Base-by-base conservation (phyloP, 2,113 vertebrate genomes). In the Marmota monax region DNA sequence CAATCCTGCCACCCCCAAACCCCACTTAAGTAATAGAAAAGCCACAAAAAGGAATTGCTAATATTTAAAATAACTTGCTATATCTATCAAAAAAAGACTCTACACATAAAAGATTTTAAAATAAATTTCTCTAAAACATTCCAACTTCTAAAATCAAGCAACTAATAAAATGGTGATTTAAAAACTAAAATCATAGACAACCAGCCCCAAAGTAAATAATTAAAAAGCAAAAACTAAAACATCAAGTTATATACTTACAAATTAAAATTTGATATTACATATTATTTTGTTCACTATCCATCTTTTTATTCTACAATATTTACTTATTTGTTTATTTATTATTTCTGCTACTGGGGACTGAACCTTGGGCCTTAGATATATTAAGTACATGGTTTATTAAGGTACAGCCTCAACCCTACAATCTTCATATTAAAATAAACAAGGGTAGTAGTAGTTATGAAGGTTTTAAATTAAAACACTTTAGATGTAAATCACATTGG, bases 341-440 rank as follows among this genome's bases (percentile, higher is more conserved):
- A 23, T 22, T 58, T 58, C 56, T 58, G 51, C 6, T 11, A 14
- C 39, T 84, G 16, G 80, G 14, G 11, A 63, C 39, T 84, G 23
- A 13, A 84, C 7, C n/a, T 12, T 42, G 23, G 16, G 27, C 56
- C 23, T 61, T 6, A 39, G 34, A 13, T 12, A 82, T 39, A 20
- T 23, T 61, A 39, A 39, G 73, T 13, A 39, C 27, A 23, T 61
- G 56, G 20, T 84, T 23, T 45, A 48, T 32, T 29, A 48, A 20
- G 8, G 10, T 69, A 48, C 10, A 69, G 11, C 34, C 20, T 20
- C 22, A 61, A 37, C 3, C 25, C 14, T 61, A 87, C 29, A 37
- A 91, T 76, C 90, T 85, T 85, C 88, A 88, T 76, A 84, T 74
- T 95, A 93, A 92, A 88, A 92, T 76, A 92, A 92, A 90, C 61